phyloP scores from a whole-genome alignment of 2,797 vertebrate species.

The Echiichthys vipera region DNA sequence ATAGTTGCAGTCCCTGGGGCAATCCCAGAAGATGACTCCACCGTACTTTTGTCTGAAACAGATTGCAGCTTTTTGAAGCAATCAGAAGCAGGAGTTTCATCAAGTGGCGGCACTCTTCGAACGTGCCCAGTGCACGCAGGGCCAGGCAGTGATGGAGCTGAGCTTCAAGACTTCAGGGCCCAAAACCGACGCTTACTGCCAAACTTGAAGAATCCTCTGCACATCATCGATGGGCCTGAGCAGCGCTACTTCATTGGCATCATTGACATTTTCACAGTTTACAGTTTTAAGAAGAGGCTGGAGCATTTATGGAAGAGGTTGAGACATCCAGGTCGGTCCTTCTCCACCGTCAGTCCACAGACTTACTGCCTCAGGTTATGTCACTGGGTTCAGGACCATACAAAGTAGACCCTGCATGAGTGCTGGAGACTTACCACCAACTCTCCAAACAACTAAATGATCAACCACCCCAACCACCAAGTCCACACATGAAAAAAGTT shows the following conservation, averaged over 20 bases:
- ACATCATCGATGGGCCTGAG: conserved; percentile 89
- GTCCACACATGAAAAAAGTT: neutral
- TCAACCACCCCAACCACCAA: too few relatives aligned
- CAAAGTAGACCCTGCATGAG: conserved; percentile 62
- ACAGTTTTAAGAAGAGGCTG: conserved; percentile 87
- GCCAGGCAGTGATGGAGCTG: conserved; percentile 33
- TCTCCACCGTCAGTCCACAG: conserved; percentile 90
- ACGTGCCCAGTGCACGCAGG: neutral
- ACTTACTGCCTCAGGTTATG: conserved; percentile 79
- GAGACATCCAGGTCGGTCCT: conserved; percentile 83
- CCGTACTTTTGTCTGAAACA: conserved; percentile 50
- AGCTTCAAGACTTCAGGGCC: conserved; percentile 62
- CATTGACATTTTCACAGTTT: conserved; percentile 91
- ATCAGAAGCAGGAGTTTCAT: neutral
- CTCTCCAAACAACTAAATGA: neutral
- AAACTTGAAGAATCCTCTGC: conserved; percentile 86
- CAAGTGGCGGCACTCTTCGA: neutral
- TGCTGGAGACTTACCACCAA: neutral
- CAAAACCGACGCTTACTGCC: conserved; percentile 90
- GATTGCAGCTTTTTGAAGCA: conserved; percentile 17
- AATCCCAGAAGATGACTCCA: conserved; percentile 73
- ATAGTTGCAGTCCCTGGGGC: conserved; percentile 71
- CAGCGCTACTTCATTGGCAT: conserved; percentile 91
- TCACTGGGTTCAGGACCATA: conserved; percentile 82
- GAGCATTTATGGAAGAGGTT: conserved; percentile 90